Evolutionary conservation across 1,140 invertebrate genomes (phyloP).

Genomic region (Drosophila arizonae): DNA sequence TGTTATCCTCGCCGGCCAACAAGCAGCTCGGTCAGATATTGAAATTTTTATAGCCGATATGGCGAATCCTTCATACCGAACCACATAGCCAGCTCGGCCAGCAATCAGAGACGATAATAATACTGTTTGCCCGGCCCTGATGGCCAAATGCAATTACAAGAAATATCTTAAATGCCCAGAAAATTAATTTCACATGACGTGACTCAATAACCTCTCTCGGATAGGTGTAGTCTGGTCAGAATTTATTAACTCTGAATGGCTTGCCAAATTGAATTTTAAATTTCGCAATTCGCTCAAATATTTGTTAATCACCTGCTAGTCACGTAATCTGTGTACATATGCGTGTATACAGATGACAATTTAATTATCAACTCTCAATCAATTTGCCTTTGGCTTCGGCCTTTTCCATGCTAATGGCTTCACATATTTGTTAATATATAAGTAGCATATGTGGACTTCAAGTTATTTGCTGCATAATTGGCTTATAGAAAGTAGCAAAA

Average conservation of each 20-base stretch:
- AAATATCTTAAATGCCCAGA: constrained; percentile 14
- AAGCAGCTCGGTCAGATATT: constrained; percentile 23
- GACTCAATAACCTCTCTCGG: neutral
- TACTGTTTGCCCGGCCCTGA: constrained; percentile 39
- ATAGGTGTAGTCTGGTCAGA: neutral
- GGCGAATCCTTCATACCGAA: constrained; percentile 35
- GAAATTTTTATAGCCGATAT: constrained; percentile 62
- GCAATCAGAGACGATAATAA: constrained; percentile 60
- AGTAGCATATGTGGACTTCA: no score
- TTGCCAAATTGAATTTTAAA: constrained; percentile 1
- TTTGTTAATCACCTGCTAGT: constrained; percentile 2
- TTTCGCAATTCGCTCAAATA: constrained; percentile 1
- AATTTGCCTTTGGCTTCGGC: neutral
- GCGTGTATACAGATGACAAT: constrained; percentile 13
- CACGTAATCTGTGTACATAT: neutral
- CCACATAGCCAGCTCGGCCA: constrained; percentile 31
- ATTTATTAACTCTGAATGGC: neutral
- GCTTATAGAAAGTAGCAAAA: no score
- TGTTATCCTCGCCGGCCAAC: constrained; percentile 16
- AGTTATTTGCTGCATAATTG: no score
- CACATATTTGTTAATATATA: no score
- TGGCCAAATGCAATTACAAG: constrained; percentile 43
- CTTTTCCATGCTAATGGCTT: neutral
- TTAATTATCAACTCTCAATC: constrained; percentile 14
- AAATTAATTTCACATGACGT: constrained; percentile 23